Percentiles rank a stretch among this genome's conserved stretches.
phyloP scores from a whole-genome alignment of 2,797 vertebrate genomes.

The Chloroceryle inda region DNA sequence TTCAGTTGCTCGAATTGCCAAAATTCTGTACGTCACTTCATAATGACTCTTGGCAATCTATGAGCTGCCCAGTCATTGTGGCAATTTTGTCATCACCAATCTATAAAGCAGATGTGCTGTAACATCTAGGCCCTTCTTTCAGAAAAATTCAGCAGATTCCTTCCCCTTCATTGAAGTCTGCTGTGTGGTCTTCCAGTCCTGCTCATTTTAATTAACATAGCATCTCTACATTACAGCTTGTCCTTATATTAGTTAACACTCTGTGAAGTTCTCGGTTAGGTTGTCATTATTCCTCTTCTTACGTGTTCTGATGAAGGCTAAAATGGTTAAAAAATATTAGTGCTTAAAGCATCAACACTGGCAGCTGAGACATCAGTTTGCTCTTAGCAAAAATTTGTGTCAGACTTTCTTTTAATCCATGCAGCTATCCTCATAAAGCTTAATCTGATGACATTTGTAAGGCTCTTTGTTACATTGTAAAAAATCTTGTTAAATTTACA shows the following conservation, averaged over 20 bases:
- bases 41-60: background rate
- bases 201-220: background rate
- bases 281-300: background rate
- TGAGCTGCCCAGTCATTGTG: background rate
- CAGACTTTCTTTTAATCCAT: background rate
- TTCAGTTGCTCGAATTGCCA: background rate
- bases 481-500: background rate
- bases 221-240: background rate
- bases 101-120: background rate
- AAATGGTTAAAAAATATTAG: background rate
- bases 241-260: background rate
- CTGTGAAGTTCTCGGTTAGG: background rate
- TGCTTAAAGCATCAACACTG: slow-evolving; percentile 11
- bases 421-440: background rate
- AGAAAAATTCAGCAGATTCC: background rate
- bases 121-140: background rate
- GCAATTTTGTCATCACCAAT: background rate
- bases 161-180: background rate
- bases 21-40: background rate
- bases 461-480: background rate
- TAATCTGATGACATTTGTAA: slow-evolving; percentile 12
- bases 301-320: background rate
- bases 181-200: background rate
- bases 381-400: slow-evolving; percentile 21
- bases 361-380: slow-evolving; percentile 25